Percentiles rank a stretch among this genome's conserved stretches.
Evolutionary conservation across 1,140 invertebrate genomes (phyloP).

Genomic region (Trichonephila clavipes): DNA sequence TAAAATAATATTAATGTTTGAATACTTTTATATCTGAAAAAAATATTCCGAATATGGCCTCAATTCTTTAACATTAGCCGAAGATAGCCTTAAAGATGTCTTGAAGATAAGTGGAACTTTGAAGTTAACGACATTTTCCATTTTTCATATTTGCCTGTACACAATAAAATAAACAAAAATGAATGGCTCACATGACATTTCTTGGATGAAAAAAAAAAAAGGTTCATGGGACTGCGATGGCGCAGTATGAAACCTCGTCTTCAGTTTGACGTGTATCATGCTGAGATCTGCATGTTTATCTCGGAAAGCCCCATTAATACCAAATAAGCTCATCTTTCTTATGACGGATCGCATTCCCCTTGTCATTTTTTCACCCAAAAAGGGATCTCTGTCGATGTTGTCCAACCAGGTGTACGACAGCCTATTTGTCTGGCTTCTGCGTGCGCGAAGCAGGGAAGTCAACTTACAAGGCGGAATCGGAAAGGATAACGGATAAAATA

Average conservation of each 20-base stretch:
- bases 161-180: no score
- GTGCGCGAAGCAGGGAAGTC: background rate
- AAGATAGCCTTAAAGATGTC: no score
- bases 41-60: no score
- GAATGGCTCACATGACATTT: no score
- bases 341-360: constrained; percentile 8
- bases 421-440: constrained; percentile 68
- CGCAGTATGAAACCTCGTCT: background rate
- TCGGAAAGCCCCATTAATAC: background rate
- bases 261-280: background rate
- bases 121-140: no score
- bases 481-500: constrained; percentile 31
- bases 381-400: constrained; percentile 40
- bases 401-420: constrained; percentile 67
- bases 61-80: no score
- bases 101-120: no score
- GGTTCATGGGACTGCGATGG: no score
- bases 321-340: constrained; percentile 24
- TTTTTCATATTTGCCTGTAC: no score
- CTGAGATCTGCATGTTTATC: background rate
- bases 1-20: no score
- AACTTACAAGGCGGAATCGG: background rate
- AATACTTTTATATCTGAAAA: no score
- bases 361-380: background rate
- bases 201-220: no score